A percentile compares a stretch with the other conserved stretches of the same genome.
Evolutionary conservation across 2,113 vertebrate genomes (phyloP).

Genomic region (Plecotus auritus): DNA sequence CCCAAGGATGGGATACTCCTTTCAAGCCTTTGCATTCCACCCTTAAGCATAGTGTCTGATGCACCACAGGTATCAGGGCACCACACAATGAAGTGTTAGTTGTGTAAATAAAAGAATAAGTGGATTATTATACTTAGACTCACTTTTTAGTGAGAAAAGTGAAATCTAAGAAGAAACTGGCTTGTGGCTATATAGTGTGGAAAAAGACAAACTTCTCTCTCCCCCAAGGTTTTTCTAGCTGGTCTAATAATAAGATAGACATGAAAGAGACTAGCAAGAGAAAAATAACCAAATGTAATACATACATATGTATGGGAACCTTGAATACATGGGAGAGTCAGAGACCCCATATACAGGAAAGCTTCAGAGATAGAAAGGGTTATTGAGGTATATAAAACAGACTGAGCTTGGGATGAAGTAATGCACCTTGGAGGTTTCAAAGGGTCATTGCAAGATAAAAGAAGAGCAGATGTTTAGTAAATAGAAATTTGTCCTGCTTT

Average conservation of each 20-base stretch:
- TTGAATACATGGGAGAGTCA: background rate
- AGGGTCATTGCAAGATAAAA: background rate
- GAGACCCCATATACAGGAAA: background rate
- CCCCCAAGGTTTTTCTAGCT: too few relatives aligned
- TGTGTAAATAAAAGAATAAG: background rate
- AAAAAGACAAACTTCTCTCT: too few relatives aligned
- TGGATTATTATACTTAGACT: background rate
- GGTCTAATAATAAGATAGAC: background rate
- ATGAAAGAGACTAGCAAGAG: background rate
- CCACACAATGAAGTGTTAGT: background rate
- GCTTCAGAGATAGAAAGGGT: background rate
- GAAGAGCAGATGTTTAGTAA: background rate
- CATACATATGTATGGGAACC: background rate
- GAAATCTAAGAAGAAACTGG: background rate
- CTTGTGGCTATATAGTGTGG: background rate
- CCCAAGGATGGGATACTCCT: background rate
- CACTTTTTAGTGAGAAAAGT: background rate
- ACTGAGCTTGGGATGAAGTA: background rate
- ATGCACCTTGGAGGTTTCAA: background rate
- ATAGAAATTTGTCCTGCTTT: background rate
- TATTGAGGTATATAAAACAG: background rate
- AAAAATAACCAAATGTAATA: background rate
- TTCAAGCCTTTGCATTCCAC: background rate
- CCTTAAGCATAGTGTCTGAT: background rate
- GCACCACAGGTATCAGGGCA: background rate